Conservation (phyloP, 1,140 invertebrate species). For the Plectrocnemia conspersa region DNA sequence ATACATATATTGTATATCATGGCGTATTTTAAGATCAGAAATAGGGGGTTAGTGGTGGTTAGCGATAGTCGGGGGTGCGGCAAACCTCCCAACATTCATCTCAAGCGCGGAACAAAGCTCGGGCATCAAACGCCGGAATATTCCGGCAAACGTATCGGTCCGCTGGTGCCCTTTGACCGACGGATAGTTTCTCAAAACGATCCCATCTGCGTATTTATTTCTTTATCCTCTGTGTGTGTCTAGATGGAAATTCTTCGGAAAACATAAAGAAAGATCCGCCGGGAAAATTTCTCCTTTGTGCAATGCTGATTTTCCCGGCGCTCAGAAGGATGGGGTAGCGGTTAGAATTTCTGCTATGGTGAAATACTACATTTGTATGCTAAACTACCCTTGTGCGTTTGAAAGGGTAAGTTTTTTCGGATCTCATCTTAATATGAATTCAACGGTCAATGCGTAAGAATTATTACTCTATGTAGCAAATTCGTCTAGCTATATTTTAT, state of each 20-base stretch:
- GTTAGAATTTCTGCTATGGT: neutral
- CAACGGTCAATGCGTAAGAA: too few species aligned
- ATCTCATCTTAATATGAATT: slow-evolving; percentile 1
- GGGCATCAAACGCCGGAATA: slow-evolving; percentile 20
- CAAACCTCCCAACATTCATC: slow-evolving; percentile 16
- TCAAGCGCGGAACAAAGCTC: slow-evolving; percentile 27
- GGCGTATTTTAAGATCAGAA: too few species aligned
- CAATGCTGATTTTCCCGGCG: neutral
- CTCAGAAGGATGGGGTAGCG: neutral
- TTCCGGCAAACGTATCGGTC: slow-evolving; percentile 35
- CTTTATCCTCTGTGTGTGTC: slow-evolving; percentile 26
- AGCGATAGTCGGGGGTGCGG: too few species aligned
- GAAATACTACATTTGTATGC: slow-evolving; percentile 14
- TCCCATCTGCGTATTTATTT: slow-evolving; percentile 36
- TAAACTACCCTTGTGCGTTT: slow-evolving; percentile 8
- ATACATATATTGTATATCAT: too few species aligned
- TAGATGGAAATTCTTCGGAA: slow-evolving; percentile 32
- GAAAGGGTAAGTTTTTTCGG: slow-evolving; percentile 1
- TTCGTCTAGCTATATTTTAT: too few species aligned
- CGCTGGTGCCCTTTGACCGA: slow-evolving; percentile 28
- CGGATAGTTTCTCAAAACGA: slow-evolving; percentile 36
- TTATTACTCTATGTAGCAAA: too few species aligned
- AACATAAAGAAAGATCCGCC: slow-evolving; percentile 17
- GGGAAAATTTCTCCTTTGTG: slow-evolving; percentile 27
- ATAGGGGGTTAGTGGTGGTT: too few species aligned